Conservation (phyloP, 2,797 vertebrate species). For the Lagorchestes hirsutus region DNA sequence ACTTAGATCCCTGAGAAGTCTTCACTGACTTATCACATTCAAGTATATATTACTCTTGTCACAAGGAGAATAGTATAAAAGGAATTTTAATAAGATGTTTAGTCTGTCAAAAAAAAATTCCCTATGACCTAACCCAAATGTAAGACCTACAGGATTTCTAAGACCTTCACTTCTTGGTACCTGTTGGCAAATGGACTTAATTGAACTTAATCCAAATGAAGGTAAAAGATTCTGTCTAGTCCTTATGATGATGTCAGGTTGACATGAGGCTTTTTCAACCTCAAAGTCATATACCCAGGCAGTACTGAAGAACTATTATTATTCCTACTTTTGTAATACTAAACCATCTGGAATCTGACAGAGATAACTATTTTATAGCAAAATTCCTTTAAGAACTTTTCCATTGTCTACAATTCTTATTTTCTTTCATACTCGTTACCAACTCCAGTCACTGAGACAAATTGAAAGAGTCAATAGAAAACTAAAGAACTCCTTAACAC, state of each 20-base stretch:
- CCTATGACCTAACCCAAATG: background rate
- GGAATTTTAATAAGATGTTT: background rate
- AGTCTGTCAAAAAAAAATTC: background rate
- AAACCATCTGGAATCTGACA: constrained; percentile 2
- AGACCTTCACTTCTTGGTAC: background rate
- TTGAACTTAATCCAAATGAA: background rate
- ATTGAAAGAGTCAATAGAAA: background rate
- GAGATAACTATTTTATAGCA: background rate
- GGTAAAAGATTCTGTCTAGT: background rate
- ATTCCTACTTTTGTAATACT: constrained; percentile 1
- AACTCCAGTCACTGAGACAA: constrained; percentile 27
- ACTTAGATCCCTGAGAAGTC: no score
- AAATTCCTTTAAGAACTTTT: background rate
- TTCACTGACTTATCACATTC: no score
- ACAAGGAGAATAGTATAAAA: background rate
- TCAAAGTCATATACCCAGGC: background rate
- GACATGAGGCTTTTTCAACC: background rate
- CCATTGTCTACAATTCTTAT: constrained; percentile 18
- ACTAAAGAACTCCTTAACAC: constrained; percentile 15
- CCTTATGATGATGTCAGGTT: background rate
- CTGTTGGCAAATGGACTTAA: background rate
- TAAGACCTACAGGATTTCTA: background rate
- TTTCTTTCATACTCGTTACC: background rate
- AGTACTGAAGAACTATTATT: background rate
- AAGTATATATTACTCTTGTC: background rate